Conservation (phyloP, 2,797 vertebrate species). For the Arrhamphus sclerolepis region DNA sequence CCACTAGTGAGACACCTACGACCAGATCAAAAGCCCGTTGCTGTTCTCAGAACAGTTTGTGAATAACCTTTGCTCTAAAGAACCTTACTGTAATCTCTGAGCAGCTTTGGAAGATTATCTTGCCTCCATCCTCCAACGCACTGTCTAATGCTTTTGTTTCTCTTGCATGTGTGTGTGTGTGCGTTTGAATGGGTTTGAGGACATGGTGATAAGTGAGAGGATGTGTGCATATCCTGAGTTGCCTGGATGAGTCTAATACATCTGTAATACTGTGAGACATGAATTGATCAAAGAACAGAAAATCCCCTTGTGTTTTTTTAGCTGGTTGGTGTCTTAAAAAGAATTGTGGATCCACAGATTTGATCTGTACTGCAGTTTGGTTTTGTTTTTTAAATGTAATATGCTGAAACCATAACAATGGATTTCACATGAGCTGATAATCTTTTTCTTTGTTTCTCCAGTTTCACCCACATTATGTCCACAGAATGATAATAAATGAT, state of each 20-base stretch:
- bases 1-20: slow-evolving; percentile 5
- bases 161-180: slow-evolving; percentile 31
- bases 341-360: background rate
- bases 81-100: slow-evolving; percentile 82
- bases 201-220: slow-evolving; percentile 50
- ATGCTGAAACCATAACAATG: too few species aligned
- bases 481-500: too few species aligned
- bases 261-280: slow-evolving; percentile 38
- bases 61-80: slow-evolving; percentile 79
- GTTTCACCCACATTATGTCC: too few species aligned
- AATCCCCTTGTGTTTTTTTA: slow-evolving; percentile 13
- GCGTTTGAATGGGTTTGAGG: slow-evolving; percentile 31
- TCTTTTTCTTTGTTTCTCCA: too few species aligned
- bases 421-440: too few species aligned
- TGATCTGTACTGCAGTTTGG: too few species aligned
- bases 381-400: too few species aligned
- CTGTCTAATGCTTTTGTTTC: slow-evolving; percentile 80
- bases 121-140: slow-evolving; percentile 72
- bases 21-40: slow-evolving; percentile 19
- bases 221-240: slow-evolving; percentile 41
- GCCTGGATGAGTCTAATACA: slow-evolving; percentile 36
- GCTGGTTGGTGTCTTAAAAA: slow-evolving; percentile 4
- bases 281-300: slow-evolving; percentile 30
- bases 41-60: slow-evolving; percentile 71
- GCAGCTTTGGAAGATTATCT: slow-evolving; percentile 83